Base-by-base conservation (phyloP, 2,797 vertebrate species). In the Muscicapa comitata region DNA sequence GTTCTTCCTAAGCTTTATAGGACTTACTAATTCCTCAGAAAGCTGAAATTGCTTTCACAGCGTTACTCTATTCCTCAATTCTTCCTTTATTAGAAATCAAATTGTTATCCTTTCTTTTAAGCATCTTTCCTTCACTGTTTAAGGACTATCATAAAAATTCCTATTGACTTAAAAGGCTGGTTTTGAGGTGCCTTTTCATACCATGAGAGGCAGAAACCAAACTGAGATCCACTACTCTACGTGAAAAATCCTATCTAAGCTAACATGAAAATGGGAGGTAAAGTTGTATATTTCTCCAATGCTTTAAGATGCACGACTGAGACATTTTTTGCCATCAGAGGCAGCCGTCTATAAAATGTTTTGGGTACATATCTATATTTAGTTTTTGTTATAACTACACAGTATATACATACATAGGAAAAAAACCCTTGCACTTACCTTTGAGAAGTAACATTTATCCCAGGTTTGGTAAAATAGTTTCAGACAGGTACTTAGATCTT, bases 361-460 rank as follows among this genome's bases (percentile, higher is more conserved):
- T 76, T 35, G 13, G 53, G 8, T 24, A 17, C 25, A 20, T 66
- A 33, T 40, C 35, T 72, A 26, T 55, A 40, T 40, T n/a, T 28
- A 58, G 9, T 67, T 80, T 75, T 55, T 33, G 14, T 57, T 73
- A 47, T 18, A 92, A 40, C 51, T 86, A 21, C 31, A 55, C 15
- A 80, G 42, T 71, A 57, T 74, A 68, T 25, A 73, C 21, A 70
- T 25, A 40, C 10, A 68, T 28, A 57, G 26, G 9, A 51, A 91
- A 94, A 94, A 73, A 63, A 3, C 4, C 4, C 45, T 62, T 37
- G 38, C 54, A 79, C 97, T 97, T 97, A 98, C 98, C 98, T 98
- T 97, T 96, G 94, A 94, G 92, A 97, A 96, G 94, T 95, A 96
- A 84, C 97, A 97, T 98, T 97, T 98, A 98, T 95, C 96, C 96